These are phyloP conservation scores for Phylloscopus whistleri DNA, from an alignment of 2,113 vertebrate species.

Conservation along the genomic window DNA sequence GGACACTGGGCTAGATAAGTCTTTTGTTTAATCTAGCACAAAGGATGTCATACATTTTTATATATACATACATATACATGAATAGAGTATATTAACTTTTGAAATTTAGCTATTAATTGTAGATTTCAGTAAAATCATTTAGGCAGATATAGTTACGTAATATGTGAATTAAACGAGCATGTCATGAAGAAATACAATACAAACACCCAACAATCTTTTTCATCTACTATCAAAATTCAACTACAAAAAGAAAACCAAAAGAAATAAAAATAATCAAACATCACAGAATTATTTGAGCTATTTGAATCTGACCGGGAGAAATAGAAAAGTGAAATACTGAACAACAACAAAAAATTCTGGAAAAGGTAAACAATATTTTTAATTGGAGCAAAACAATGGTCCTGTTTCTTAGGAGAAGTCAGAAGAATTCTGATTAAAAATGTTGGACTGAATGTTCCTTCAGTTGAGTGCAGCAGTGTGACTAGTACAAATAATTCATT, in stretches of 20 bases:
- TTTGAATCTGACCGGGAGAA: background rate
- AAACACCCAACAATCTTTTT: background rate
- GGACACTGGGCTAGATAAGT: background rate
- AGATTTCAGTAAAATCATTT: background rate
- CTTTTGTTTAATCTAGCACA: background rate
- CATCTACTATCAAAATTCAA: background rate
- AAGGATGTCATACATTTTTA: background rate
- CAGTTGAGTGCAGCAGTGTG: background rate
- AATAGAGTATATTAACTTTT: background rate
- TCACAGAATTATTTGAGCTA: background rate
- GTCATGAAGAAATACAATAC: background rate
- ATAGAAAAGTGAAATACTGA: background rate
- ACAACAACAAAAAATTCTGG: background rate
- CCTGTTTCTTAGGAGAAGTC: background rate
- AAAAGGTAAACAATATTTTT: background rate
- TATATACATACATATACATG: no score
- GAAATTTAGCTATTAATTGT: background rate
- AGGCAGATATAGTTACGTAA: background rate
- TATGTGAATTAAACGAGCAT: background rate
- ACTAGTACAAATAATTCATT: background rate
- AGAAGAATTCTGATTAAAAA: background rate
- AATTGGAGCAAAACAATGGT: background rate
- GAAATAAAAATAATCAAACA: background rate
- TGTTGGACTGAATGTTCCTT: background rate
- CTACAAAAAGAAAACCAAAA: background rate